Conservation (phyloP, 2,888 invertebrate genomes). For the Dione vanillae region DNA sequence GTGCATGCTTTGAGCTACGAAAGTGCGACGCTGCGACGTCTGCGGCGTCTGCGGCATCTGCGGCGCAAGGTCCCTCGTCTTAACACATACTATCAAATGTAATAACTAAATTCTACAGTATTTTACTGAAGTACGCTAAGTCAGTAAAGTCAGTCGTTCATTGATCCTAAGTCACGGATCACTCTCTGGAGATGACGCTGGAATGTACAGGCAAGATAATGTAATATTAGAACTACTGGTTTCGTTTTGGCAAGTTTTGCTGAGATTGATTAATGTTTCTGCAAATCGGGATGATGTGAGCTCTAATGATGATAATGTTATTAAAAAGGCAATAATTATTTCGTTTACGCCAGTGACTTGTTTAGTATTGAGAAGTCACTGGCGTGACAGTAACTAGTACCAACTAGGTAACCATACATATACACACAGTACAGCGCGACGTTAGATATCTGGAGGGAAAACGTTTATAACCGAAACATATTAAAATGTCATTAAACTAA, state of each 20-base stretch:
- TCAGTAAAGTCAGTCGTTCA: constrained; percentile 2
- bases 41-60: too few relatives aligned
- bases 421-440: background rate
- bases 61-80: too few relatives aligned
- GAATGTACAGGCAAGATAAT: constrained; percentile 9
- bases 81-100: background rate
- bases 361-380: background rate
- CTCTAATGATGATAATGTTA: background rate
- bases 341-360: background rate
- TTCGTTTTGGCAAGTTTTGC: constrained; percentile 1
- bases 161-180: background rate
- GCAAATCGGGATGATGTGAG: background rate
- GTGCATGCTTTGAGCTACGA: constrained; percentile 24
- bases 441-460: constrained; percentile 13
- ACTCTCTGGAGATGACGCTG: constrained; percentile 4
- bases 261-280: background rate
- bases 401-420: too few relatives aligned
- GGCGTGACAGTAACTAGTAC: background rate
- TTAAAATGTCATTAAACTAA: constrained; percentile 67
- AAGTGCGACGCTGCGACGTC: too few relatives aligned
- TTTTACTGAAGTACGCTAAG: constrained; percentile 1
- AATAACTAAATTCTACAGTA: background rate
- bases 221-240: background rate
- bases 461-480: constrained; percentile 35
- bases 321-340: constrained; percentile 1